These are phyloP conservation scores for Parelbella ahira DNA, from an alignment of 2,888 invertebrate species.

Conservation along the genomic window DNA sequence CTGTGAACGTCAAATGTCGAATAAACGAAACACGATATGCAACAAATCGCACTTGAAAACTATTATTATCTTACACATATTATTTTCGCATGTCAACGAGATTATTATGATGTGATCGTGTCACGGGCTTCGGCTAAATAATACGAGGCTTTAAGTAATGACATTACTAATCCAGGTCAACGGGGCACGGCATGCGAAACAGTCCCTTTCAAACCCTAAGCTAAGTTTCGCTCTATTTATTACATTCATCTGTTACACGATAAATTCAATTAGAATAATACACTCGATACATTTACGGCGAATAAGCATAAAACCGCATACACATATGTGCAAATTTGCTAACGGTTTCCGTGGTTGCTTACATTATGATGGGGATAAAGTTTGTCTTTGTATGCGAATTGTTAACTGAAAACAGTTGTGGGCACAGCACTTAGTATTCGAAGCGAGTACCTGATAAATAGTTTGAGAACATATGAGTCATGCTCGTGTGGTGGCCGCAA, in stretches of 20 bases:
- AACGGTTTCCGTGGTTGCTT: too few species aligned
- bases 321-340: too few species aligned
- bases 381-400: slow-evolving; percentile 7
- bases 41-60: slow-evolving; percentile 16
- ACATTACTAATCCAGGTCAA: slow-evolving; percentile 23
- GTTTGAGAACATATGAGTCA: slow-evolving; percentile 27
- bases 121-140: slow-evolving; percentile 21
- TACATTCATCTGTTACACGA: too few species aligned
- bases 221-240: too few species aligned
- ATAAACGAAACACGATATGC: slow-evolving; percentile 7
- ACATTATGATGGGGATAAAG: too few species aligned
- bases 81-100: slow-evolving; percentile 12
- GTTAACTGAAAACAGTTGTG: slow-evolving; percentile 7
- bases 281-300: too few species aligned
- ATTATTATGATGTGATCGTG: slow-evolving; percentile 14
- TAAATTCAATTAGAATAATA: too few species aligned
- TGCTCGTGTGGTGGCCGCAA: slow-evolving; percentile 27
- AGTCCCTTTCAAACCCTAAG: slow-evolving; percentile 8
- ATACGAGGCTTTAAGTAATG: slow-evolving; percentile 20
- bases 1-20: slow-evolving; percentile 15
- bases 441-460: slow-evolving; percentile 16
- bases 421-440: slow-evolving; percentile 17
- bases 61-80: slow-evolving; percentile 21
- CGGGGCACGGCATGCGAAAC: slow-evolving; percentile 10
- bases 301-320: too few species aligned